Conservation (phyloP, 2,113 vertebrate genomes). For the Phodopus roborovskii region DNA sequence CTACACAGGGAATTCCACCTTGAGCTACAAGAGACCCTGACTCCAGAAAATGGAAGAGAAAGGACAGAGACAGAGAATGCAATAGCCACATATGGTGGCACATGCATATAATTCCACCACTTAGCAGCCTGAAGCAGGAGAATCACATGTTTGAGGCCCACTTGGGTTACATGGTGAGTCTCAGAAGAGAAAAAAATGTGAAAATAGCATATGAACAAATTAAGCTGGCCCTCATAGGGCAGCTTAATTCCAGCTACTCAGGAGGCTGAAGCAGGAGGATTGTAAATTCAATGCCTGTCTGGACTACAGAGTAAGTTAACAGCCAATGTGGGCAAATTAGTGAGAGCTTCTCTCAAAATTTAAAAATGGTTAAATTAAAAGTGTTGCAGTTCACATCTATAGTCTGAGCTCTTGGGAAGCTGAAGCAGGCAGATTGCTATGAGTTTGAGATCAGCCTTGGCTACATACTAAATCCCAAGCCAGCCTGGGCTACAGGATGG, state of each 20-base stretch:
- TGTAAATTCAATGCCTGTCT: background rate
- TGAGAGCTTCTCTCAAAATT: background rate
- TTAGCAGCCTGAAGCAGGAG: background rate
- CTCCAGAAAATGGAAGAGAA: background rate
- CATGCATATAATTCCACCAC: background rate
- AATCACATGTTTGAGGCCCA: background rate
- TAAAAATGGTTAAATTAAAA: background rate
- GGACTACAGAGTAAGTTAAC: background rate
- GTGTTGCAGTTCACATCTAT: background rate
- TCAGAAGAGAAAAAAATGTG: background rate
- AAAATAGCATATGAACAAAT: background rate
- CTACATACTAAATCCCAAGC: too few relatives aligned
- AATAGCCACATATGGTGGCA: background rate
- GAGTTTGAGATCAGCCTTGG: background rate
- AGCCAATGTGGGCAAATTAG: background rate
- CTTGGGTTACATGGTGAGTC: background rate
- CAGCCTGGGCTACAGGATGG: too few relatives aligned
- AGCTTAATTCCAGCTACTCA: background rate
- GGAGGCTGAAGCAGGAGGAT: background rate
- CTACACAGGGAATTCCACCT: background rate
- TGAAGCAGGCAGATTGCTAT: background rate
- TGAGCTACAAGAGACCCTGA: background rate
- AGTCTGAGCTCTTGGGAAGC: background rate
- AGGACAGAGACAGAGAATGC: too few relatives aligned
- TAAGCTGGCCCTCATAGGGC: background rate